Conservation (phyloP, 2,888 invertebrate species). For the Drosophila formosana region DNA sequence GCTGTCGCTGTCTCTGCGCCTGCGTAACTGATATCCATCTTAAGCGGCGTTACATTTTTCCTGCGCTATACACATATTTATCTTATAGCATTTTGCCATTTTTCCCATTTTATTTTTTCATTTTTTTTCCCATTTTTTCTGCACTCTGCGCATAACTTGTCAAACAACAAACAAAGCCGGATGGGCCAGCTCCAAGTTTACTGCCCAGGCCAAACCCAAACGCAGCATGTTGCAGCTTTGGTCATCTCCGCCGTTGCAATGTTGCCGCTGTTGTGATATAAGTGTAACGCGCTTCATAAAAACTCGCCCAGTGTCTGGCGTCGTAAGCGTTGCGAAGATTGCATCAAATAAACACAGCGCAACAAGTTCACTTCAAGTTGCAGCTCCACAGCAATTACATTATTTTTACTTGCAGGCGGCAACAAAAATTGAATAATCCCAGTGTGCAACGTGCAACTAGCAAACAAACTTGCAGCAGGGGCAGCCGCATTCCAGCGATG, state of each 20-base stretch:
- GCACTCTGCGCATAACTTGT: slow-evolving; percentile 68
- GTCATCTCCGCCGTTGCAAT: slow-evolving; percentile 14
- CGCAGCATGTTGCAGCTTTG: slow-evolving; percentile 29
- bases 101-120: slow-evolving; percentile 8
- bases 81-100: slow-evolving; percentile 23
- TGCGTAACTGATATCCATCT: slow-evolving; percentile 78
- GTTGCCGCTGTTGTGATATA: slow-evolving; percentile 39
- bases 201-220: slow-evolving; percentile 15
- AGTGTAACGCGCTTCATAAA: slow-evolving; percentile 55
- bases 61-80: slow-evolving; percentile 42
- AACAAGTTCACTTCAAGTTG: slow-evolving; percentile 5
- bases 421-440: slow-evolving; percentile 72
- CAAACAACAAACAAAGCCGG: slow-evolving; percentile 73
- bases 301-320: slow-evolving; percentile 48
- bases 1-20: slow-evolving; percentile 14
- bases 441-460: slow-evolving; percentile 12
- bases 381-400: slow-evolving; percentile 65
- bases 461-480: slow-evolving; percentile 5
- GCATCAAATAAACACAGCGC: slow-evolving; percentile 52
- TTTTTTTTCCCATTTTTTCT: slow-evolving; percentile 16
- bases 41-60: slow-evolving; percentile 71
- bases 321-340: slow-evolving; percentile 50
- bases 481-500: slow-evolving; percentile 51
- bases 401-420: slow-evolving; percentile 53
- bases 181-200: slow-evolving; percentile 45